Conservation (phyloP, 2,113 vertebrate species). For the Varanus salvator region DNA sequence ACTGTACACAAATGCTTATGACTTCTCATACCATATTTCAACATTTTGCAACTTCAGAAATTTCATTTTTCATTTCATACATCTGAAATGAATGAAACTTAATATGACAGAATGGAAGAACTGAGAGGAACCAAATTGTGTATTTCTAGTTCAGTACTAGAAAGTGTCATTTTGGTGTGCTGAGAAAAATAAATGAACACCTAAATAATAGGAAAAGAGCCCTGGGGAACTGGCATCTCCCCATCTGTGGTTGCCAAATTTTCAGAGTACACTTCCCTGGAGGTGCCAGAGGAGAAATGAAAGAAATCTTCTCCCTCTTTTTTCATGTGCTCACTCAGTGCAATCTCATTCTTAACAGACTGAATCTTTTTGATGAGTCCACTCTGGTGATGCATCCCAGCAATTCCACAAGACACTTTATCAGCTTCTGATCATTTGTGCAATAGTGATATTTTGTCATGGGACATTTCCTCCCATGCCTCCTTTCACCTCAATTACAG, state of each 20-base stretch:
- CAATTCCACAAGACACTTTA: conserved; percentile 5
- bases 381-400: neutral
- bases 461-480: conserved; percentile 12
- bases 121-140: too few relatives aligned
- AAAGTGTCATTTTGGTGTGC: too few relatives aligned
- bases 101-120: too few relatives aligned
- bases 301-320: neutral
- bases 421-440: neutral
- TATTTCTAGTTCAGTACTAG: too few relatives aligned
- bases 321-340: neutral
- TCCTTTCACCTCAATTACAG: conserved; percentile 24
- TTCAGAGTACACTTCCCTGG: neutral
- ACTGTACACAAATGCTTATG: too few relatives aligned
- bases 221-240: neutral
- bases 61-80: too few relatives aligned
- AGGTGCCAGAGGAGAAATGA: neutral
- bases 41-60: too few relatives aligned
- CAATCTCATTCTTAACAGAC: conserved; percentile 15
- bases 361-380: conserved; percentile 1
- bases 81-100: too few relatives aligned
- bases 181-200: too few relatives aligned
- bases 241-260: neutral
- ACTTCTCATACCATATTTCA: too few relatives aligned
- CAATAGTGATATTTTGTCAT: conserved; percentile 24
- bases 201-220: too few relatives aligned